These are phyloP conservation scores for Prunella himalayana DNA, from an alignment of 2,113 vertebrate species.

Conservation along the genomic window DNA sequence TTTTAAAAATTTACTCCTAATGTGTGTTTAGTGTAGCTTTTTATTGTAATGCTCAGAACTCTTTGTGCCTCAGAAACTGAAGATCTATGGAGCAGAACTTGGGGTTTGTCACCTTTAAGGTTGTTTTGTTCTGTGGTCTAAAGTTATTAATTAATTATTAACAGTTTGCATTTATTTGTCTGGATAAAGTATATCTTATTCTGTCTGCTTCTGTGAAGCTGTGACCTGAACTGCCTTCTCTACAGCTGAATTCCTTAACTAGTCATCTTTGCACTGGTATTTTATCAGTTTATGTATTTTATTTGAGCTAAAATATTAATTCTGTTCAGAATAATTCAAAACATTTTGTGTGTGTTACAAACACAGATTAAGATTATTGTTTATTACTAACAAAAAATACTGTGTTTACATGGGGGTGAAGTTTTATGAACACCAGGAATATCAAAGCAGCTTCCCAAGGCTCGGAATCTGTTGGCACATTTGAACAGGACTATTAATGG, in stretches of 20 bases:
- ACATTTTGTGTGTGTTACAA: neutral
- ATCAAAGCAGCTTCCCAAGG: neutral
- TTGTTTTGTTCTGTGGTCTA: neutral
- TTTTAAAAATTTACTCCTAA: neutral
- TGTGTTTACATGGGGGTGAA: neutral
- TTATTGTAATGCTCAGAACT: neutral
- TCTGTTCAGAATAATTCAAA: neutral
- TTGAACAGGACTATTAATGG: neutral
- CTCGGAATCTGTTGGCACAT: rapidly evolving
- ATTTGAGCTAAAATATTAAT: neutral
- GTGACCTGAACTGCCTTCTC: neutral
- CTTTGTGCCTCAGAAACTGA: neutral
- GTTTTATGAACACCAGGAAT: neutral
- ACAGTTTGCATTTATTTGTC: neutral
- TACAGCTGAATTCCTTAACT: neutral
- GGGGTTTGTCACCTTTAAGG: neutral
- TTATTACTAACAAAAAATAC: neutral
- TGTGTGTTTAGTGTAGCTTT: neutral
- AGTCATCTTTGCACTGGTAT: neutral
- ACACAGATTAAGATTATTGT: neutral
- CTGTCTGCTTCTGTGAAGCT: neutral
- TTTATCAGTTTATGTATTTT: neutral
- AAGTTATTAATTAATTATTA: neutral
- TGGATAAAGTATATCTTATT: neutral
- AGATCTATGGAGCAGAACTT: neutral